phyloP scores from a whole-genome alignment of 2,113 vertebrate genomes.

The Sylvilagus bachmani region DNA sequence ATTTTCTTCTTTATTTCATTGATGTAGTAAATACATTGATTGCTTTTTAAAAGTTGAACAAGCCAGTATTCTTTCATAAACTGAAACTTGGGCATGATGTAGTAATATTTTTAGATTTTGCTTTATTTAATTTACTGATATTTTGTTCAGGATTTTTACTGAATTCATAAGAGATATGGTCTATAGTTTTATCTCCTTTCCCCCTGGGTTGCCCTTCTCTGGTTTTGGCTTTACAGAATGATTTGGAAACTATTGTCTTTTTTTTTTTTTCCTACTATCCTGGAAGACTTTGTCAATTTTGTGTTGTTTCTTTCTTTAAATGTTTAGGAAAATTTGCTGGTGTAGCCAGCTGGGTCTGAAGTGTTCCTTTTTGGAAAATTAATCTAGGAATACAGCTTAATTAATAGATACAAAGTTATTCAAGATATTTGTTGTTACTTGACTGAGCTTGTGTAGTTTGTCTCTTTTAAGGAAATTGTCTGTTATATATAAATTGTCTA shows the following conservation, averaged over 20 bases:
- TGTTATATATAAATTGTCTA: not conserved
- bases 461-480: not conserved
- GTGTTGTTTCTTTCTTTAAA: constrained; percentile 1
- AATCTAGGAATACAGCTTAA: not conserved
- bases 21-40: not conserved
- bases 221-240: not conserved
- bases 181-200: not conserved
- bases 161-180: not conserved
- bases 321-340: not conserved
- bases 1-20: not conserved
- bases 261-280: not conserved
- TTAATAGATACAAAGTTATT: constrained; percentile 3
- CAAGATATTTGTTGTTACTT: not conserved
- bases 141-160: not conserved
- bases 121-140: not conserved
- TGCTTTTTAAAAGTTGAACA: constrained; percentile 1
- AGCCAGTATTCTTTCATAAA: not conserved
- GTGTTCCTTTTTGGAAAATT: not conserved
- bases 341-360: not conserved
- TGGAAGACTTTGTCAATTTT: not conserved
- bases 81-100: not conserved
- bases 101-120: not conserved
- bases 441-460: constrained; percentile 1
- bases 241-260: not conserved
- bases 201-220: not conserved